phyloP scores from a whole-genome alignment of 1,140 invertebrate species.

The Delia radicum region DNA sequence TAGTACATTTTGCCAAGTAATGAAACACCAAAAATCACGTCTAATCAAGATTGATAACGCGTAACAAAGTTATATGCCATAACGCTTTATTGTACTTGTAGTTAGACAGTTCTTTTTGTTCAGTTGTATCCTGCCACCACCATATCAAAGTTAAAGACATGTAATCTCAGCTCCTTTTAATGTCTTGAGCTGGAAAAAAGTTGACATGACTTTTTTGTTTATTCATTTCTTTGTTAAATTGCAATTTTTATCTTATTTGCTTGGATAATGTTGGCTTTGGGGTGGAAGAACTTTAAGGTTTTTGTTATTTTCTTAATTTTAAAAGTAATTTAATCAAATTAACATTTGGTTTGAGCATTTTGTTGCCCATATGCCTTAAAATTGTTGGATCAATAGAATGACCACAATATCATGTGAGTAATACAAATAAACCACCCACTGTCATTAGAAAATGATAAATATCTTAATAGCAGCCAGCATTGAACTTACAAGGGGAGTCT shows the following conservation, averaged over 20 bases:
- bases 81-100: slow-evolving; percentile 6
- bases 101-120: not conserved
- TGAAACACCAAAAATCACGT: slow-evolving; percentile 41
- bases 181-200: not conserved
- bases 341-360: not conserved
- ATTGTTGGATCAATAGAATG: not conserved
- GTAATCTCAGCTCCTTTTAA: not conserved
- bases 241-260: not conserved
- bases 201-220: not conserved
- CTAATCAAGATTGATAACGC: slow-evolving; percentile 54
- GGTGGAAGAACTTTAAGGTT: no score
- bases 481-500: no score
- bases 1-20: not conserved
- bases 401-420: not conserved
- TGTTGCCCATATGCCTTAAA: not conserved
- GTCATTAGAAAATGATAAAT: no score
- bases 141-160: not conserved
- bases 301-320: not conserved
- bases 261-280: not conserved
- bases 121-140: not conserved
- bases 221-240: not conserved
- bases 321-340: not conserved
- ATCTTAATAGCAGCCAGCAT: no score
- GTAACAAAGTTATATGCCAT: slow-evolving; percentile 36
- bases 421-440: not conserved